These are phyloP conservation scores for Aphidius ervi DNA, from an alignment of 1,140 invertebrate species.

Conservation along the genomic window DNA sequence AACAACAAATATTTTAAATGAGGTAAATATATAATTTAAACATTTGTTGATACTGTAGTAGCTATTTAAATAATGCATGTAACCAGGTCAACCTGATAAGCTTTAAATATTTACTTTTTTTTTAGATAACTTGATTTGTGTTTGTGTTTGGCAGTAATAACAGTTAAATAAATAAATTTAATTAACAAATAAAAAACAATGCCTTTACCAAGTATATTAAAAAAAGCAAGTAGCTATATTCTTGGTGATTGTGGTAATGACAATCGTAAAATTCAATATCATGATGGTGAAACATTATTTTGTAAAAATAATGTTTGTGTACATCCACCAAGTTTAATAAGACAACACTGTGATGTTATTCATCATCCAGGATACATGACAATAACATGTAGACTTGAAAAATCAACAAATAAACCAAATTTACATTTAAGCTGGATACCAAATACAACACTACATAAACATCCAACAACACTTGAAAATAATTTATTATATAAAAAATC, in stretches of 20 bases:
- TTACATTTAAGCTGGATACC: slow-evolving; percentile 91
- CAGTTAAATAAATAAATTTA: too few relatives aligned
- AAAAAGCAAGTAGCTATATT: slow-evolving; percentile 72
- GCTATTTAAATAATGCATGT: too few relatives aligned
- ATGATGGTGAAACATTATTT: slow-evolving; percentile 79
- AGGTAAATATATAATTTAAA: too few relatives aligned
- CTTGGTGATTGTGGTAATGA: slow-evolving; percentile 61
- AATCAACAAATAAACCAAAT: slow-evolving; percentile 71
- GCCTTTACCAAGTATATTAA: slow-evolving; percentile 71
- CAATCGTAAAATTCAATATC: slow-evolving; percentile 52
- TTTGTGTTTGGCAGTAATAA: too few relatives aligned
- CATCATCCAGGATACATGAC: slow-evolving; percentile 91
- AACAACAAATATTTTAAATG: too few relatives aligned
- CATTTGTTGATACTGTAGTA: too few relatives aligned
- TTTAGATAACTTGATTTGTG: too few relatives aligned
- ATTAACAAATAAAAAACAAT: slow-evolving; percentile 43
- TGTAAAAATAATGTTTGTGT: slow-evolving; percentile 95
- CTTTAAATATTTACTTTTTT: too few relatives aligned
- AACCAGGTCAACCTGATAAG: too few relatives aligned
- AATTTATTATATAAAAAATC: slow-evolving; percentile 32
- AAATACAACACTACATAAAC: slow-evolving; percentile 81
- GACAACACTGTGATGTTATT: slow-evolving; percentile 74
- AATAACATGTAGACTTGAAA: slow-evolving; percentile 73
- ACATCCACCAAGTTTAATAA: slow-evolving; percentile 78
- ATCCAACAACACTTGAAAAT: slow-evolving; percentile 73